Evolutionary conservation across 1,140 invertebrate genomes (phyloP).

Genomic region (Gyrodactylus bullatarudis): DNA sequence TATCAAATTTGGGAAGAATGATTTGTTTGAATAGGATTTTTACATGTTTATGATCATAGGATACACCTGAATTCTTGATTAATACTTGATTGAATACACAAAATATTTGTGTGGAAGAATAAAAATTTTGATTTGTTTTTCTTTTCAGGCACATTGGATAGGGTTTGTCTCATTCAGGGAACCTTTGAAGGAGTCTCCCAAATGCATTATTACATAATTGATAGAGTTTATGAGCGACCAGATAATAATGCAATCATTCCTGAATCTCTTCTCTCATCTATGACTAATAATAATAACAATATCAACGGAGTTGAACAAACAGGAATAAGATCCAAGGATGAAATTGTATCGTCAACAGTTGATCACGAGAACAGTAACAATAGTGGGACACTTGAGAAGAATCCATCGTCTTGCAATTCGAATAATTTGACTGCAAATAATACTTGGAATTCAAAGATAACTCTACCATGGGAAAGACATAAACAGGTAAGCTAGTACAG

Average conservation of each 20-base stretch:
- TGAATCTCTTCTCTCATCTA: background rate
- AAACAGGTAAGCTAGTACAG: background rate
- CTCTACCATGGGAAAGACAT: background rate
- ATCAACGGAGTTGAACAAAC: background rate
- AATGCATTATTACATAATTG: constrained; percentile 76
- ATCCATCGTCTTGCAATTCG: background rate
- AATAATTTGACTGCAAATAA: background rate
- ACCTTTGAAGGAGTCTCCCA: constrained; percentile 59
- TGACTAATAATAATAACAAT: background rate
- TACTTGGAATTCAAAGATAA: background rate
- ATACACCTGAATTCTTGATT: too few relatives aligned
- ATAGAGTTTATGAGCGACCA: constrained; percentile 83
- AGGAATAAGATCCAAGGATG: background rate
- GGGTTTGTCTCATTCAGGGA: constrained; percentile 80
- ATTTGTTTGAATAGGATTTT: too few relatives aligned
- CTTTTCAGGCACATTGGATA: constrained; percentile 58
- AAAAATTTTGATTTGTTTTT: too few relatives aligned
- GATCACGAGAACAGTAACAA: too few relatives aligned
- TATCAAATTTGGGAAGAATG: too few relatives aligned
- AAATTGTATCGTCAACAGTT: background rate
- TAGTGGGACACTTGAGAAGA: too few relatives aligned
- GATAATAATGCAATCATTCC: constrained; percentile 28
- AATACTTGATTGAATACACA: too few relatives aligned
- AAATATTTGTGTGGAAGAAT: too few relatives aligned
- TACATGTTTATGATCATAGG: too few relatives aligned